A percentile compares a stretch with the other conserved stretches of the same genome.
phyloP scores from a whole-genome alignment of 2,888 invertebrate genomes.

The Octodonta nipae region DNA sequence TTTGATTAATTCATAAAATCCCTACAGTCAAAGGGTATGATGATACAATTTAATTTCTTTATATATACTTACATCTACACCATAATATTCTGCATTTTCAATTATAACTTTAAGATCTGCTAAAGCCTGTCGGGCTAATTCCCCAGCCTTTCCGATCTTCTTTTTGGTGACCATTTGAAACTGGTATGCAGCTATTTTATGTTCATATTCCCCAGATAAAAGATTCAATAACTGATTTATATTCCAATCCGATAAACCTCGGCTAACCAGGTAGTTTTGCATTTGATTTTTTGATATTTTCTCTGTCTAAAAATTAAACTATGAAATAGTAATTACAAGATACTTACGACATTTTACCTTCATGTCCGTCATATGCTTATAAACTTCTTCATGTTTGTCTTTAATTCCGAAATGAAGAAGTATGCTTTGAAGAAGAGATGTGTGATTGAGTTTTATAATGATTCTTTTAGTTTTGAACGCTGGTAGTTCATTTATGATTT shows the following conservation, averaged over 20 bases:
- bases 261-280: conserved; percentile 51
- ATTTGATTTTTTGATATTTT: conserved; percentile 55
- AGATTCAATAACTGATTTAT: conserved; percentile 50
- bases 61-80: conserved; percentile 49
- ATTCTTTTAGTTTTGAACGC: conserved; percentile 51
- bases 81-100: conserved; percentile 55
- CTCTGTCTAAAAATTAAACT: conserved; percentile 38
- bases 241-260: conserved; percentile 54
- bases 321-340: background rate
- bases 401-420: conserved; percentile 70
- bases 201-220: conserved; percentile 52
- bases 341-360: conserved; percentile 29
- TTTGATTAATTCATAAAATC: too few species aligned
- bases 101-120: conserved; percentile 63
- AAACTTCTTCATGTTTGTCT: conserved; percentile 44
- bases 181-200: conserved; percentile 46
- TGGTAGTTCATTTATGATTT: conserved; percentile 58
- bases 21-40: too few species aligned
- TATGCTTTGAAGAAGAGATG: conserved; percentile 58
- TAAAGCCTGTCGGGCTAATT: conserved; percentile 54
- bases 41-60: background rate
- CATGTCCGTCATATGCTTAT: conserved; percentile 37
- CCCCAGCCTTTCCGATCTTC: conserved; percentile 49
- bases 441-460: conserved; percentile 65
- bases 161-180: conserved; percentile 55